Conservation (phyloP, 2,113 vertebrate species). For the Pipa parva region DNA sequence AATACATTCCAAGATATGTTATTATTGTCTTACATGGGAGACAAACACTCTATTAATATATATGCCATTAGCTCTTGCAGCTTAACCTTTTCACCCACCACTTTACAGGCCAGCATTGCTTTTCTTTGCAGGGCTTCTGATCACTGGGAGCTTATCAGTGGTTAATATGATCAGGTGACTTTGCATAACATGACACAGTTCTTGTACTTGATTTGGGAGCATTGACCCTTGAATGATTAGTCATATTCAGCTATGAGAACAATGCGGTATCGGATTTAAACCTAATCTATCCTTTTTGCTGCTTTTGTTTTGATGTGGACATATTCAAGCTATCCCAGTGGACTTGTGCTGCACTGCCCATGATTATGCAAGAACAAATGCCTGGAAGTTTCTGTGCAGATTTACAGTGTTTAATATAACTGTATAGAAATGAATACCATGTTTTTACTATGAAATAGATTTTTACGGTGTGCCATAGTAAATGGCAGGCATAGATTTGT, state of each 20-base stretch:
- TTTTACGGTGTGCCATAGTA: too few relatives aligned
- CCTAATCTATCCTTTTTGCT: constrained; percentile 7
- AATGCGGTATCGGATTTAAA: constrained; percentile 44
- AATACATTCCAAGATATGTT: constrained; percentile 48
- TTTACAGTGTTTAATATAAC: too few relatives aligned
- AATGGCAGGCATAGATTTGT: too few relatives aligned
- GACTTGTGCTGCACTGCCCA: too few relatives aligned
- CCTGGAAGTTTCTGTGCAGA: too few relatives aligned
- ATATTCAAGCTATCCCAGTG: too few relatives aligned
- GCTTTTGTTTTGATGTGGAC: constrained; percentile 24
- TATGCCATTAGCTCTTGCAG: background rate
- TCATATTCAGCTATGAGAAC: constrained; percentile 49
- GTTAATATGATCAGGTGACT: too few relatives aligned
- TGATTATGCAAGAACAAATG: too few relatives aligned
- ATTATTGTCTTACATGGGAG: background rate
- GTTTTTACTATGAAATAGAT: too few relatives aligned
- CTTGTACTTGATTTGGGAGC: constrained; percentile 52
- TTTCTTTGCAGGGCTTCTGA: background rate
- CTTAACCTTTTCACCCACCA: background rate
- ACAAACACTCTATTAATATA: background rate
- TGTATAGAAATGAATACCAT: too few relatives aligned
- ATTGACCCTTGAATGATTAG: constrained; percentile 43
- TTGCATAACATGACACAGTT: constrained; percentile 28
- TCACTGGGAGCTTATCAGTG: background rate
- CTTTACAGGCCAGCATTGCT: background rate